Conservation (phyloP, 2,113 vertebrate species). For the Amphiprion ocellaris region DNA sequence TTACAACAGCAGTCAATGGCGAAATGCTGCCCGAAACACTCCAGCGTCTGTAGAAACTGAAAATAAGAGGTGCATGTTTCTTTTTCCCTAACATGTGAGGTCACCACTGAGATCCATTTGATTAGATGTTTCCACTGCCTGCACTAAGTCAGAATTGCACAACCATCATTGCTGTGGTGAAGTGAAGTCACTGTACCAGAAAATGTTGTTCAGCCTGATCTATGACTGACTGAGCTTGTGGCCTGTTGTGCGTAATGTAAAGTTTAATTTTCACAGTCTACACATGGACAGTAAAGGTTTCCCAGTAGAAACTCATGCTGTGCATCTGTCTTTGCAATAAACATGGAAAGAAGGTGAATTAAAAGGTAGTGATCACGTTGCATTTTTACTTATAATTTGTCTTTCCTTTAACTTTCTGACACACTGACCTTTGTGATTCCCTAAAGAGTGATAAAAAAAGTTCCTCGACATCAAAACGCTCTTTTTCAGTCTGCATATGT, state of each 20-base stretch:
- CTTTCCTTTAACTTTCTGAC: too few species aligned
- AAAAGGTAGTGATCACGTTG: too few species aligned
- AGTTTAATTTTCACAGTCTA: neutral
- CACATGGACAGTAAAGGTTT: too few species aligned
- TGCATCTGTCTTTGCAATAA: too few species aligned
- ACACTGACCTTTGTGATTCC: too few species aligned
- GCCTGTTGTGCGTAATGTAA: neutral
- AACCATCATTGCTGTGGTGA: neutral
- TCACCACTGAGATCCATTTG: neutral
- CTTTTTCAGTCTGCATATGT: too few species aligned
- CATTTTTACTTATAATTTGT: too few species aligned
- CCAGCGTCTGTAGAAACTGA: constrained; percentile 4
- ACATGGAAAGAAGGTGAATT: too few species aligned
- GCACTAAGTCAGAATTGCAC: neutral
- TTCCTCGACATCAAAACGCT: too few species aligned
- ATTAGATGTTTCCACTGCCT: constrained; percentile 7
- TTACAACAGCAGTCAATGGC: constrained; percentile 30
- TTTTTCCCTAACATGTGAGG: neutral
- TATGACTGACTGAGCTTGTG: neutral
- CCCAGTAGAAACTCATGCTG: too few species aligned
- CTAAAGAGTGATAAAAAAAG: too few species aligned
- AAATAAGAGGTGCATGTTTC: neutral
- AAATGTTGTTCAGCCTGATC: neutral
- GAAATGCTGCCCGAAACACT: neutral
- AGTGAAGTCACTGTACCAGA: neutral